These are phyloP conservation scores for Alcis repandata DNA, from an alignment of 2,888 invertebrate species.

Conservation along the genomic window DNA sequence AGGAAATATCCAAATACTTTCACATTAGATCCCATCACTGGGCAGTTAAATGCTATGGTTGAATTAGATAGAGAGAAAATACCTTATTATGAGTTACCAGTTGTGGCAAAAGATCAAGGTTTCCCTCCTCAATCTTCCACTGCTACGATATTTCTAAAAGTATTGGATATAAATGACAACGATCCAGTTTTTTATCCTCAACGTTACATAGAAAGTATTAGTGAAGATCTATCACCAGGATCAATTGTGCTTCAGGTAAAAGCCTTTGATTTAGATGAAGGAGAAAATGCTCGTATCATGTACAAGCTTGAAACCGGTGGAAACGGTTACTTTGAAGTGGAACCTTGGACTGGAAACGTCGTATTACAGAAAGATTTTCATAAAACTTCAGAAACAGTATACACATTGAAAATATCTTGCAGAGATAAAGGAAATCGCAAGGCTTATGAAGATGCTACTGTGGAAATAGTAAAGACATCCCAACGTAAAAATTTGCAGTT, in stretches of 20 bases:
- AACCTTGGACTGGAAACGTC: conserved; percentile 92
- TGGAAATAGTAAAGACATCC: conserved; percentile 92
- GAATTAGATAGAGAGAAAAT: conserved; percentile 94
- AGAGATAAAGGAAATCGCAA: conserved; percentile 92
- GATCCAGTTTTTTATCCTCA: conserved; percentile 96
- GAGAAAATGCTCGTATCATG: conserved; percentile 94
- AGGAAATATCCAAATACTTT: conserved; percentile 95
- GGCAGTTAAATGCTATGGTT: conserved; percentile 92
- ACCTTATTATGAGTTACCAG: conserved; percentile 92
- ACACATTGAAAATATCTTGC: conserved; percentile 92
- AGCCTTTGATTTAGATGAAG: conserved; percentile 95
- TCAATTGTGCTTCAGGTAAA: conserved; percentile 90
- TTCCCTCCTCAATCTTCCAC: conserved; percentile 96
- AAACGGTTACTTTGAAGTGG: conserved; percentile 92
- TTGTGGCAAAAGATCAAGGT: conserved; percentile 97
- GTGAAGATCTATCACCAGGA: conserved; percentile 89
- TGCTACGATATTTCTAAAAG: conserved; percentile 92
- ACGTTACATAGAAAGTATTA: conserved; percentile 92
- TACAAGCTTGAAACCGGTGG: conserved; percentile 93
- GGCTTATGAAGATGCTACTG: conserved; percentile 91
- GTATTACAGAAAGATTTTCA: conserved; percentile 89
- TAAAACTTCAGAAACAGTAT: conserved; percentile 89
- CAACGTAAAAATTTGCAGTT: conserved; percentile 92
- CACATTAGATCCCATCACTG: conserved; percentile 93
- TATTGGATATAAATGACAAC: conserved; percentile 97